Percentiles rank a stretch among this genome's conserved stretches.
phyloP scores from a whole-genome alignment of 1,140 invertebrate genomes.

The Orussus abietinus region DNA sequence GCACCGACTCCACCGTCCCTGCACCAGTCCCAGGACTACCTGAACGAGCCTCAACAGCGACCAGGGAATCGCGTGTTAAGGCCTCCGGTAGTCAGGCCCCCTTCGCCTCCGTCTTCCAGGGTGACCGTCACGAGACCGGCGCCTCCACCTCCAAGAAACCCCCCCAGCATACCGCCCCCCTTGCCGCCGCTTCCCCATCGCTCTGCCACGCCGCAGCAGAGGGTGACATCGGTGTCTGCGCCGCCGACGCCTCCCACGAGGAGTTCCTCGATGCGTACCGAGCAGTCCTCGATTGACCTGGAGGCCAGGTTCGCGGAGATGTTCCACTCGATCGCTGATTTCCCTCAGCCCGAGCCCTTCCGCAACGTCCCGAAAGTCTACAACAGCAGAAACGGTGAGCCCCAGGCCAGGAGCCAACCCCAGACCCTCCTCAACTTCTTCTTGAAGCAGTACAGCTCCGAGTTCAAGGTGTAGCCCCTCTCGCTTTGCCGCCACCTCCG shows the following conservation, averaged over 20 bases:
- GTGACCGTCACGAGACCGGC: constrained; percentile 34
- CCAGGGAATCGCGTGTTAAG: constrained; percentile 38
- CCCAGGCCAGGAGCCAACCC: constrained; percentile 10
- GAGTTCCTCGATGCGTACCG: constrained; percentile 38
- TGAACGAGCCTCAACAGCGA: constrained; percentile 41
- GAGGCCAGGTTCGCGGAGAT: constrained; percentile 52
- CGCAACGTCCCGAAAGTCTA: constrained; percentile 53
- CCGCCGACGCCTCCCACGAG: constrained; percentile 37
- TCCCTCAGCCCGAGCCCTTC: constrained; percentile 53
- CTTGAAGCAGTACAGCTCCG: too few species aligned
- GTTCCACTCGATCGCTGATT: constrained; percentile 52
- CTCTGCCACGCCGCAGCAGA: constrained; percentile 32
- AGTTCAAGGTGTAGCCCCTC: too few species aligned
- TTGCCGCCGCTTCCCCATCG: constrained; percentile 45
- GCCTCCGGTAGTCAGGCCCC: constrained; percentile 45
- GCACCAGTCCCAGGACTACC: constrained; percentile 55
- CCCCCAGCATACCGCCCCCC: constrained; percentile 45
- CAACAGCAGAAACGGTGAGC: constrained; percentile 57
- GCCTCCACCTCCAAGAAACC: too few species aligned
- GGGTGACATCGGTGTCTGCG: constrained; percentile 30
- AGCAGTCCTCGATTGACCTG: constrained; percentile 40
- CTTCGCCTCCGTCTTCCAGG: constrained; percentile 47
- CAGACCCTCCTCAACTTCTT: constrained; percentile 12
- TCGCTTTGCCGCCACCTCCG: constrained; percentile 10
- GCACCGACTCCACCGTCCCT: constrained; percentile 45